Percentiles rank a stretch among this genome's conserved stretches.
phyloP scores from a whole-genome alignment of 2,113 vertebrate genomes.

The Stegastes partitus region DNA sequence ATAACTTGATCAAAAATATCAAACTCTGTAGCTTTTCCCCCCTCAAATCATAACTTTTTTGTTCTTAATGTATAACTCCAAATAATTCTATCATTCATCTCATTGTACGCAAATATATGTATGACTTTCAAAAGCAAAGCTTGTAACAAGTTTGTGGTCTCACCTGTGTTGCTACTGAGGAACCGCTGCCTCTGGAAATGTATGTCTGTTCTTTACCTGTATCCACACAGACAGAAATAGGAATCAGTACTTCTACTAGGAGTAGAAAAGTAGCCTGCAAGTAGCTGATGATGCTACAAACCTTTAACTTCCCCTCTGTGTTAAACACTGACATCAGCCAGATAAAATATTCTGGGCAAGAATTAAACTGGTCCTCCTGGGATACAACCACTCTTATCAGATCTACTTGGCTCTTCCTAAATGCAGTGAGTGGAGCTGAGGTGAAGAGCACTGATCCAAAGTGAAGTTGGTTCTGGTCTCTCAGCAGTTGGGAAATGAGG shows the following conservation, averaged over 20 bases:
- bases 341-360: constrained; percentile 45
- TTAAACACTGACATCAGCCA: constrained; percentile 40
- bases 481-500: constrained; percentile 46
- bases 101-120: too few relatives aligned
- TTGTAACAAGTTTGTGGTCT: constrained; percentile 2
- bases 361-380: constrained; percentile 38
- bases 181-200: constrained; percentile 26
- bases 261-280: background rate
- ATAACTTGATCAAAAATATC: too few relatives aligned
- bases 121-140: background rate
- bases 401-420: constrained; percentile 13
- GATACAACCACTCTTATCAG: constrained; percentile 5
- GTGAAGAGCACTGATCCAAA: constrained; percentile 48
- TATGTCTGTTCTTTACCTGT: constrained; percentile 66
- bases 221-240: constrained; percentile 40
- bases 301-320: background rate
- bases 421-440: constrained; percentile 34
- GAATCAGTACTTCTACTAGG: background rate
- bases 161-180: constrained; percentile 62
- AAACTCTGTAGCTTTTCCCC: too few relatives aligned
- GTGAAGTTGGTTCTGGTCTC: constrained; percentile 58
- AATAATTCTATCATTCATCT: too few relatives aligned
- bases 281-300: constrained; percentile 5
- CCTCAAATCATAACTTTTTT: too few relatives aligned
- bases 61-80: too few relatives aligned